Percentiles rank a stretch among this genome's conserved stretches.
phyloP scores from a whole-genome alignment of 2,797 vertebrate genomes.

The Coilia nasus region DNA sequence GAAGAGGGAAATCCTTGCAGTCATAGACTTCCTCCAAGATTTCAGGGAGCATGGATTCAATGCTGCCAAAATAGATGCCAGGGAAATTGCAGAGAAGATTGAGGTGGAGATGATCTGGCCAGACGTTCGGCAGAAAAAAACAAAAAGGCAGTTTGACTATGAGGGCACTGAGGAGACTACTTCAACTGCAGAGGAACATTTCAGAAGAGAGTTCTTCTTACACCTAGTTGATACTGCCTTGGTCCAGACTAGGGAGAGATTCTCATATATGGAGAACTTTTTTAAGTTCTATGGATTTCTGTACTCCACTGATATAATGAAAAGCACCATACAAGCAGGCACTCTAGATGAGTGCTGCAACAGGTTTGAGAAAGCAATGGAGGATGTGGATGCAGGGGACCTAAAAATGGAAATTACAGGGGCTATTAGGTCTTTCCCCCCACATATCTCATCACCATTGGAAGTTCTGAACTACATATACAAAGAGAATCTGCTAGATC shows the following conservation, averaged over 20 bases:
- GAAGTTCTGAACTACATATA: no score
- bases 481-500: no score
- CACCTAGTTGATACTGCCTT: slow-evolving; percentile 32
- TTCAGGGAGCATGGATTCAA: no score
- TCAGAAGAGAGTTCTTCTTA: slow-evolving; percentile 30
- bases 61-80: no score
- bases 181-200: slow-evolving; percentile 20
- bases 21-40: no score
- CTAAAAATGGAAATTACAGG: slow-evolving; percentile 20
- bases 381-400: slow-evolving; percentile 41
- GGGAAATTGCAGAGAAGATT: no score
- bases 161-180: no score
- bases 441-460: no score
- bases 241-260: slow-evolving; percentile 31
- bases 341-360: slow-evolving; percentile 36
- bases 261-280: slow-evolving; percentile 39
- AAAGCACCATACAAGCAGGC: background rate
- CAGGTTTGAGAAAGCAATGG: slow-evolving; percentile 26
- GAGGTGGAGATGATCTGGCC: no score
- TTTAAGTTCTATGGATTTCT: slow-evolving; percentile 35
- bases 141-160: no score
- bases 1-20: no score
- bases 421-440: background rate
- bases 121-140: no score
- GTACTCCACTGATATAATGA: slow-evolving; percentile 28